A percentile compares a stretch with the other conserved stretches of the same genome.
These are phyloP conservation scores for Vollenhovia emeryi DNA, from an alignment of 1,140 invertebrate genomes.

Conservation along the genomic window DNA sequence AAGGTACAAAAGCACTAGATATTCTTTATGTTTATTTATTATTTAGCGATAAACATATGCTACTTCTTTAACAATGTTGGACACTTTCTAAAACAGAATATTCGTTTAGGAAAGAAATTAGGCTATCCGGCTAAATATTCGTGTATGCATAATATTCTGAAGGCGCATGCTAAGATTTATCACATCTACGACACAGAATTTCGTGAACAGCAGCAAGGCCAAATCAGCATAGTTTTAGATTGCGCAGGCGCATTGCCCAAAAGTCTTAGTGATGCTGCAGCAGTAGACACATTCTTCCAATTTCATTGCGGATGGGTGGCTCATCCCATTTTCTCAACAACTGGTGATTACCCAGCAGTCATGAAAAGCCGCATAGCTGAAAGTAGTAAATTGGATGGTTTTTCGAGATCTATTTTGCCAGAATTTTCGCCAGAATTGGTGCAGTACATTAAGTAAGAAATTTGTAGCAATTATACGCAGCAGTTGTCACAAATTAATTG, in stretches of 20 bases:
- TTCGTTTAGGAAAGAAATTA: no score
- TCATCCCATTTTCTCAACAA: slow-evolving; percentile 87
- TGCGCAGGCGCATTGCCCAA: slow-evolving; percentile 61
- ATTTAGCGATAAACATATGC: no score
- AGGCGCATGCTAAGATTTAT: slow-evolving; percentile 86
- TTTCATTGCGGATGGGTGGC: slow-evolving; percentile 88
- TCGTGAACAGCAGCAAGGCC: slow-evolving; percentile 86
- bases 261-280: slow-evolving; percentile 53
- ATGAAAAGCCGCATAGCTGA: slow-evolving; percentile 85
- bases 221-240: slow-evolving; percentile 71
- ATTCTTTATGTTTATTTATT: no score
- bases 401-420: slow-evolving; percentile 84
- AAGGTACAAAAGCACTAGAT: no score
- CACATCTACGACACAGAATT: slow-evolving; percentile 88
- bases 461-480: not conserved
- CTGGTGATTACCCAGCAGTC: slow-evolving; percentile 87
- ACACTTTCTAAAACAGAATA: no score
- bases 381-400: slow-evolving; percentile 86
- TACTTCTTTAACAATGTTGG: no score
- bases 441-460: slow-evolving; percentile 76
- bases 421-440: slow-evolving; percentile 85
- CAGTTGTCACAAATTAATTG: not conserved
- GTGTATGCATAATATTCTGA: slow-evolving; percentile 85
- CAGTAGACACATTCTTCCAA: slow-evolving; percentile 72
- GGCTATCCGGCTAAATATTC: slow-evolving; percentile 85